Evolutionary conservation across 2,113 vertebrate genomes (phyloP).

Genomic region (Glaucomys volans): DNA sequence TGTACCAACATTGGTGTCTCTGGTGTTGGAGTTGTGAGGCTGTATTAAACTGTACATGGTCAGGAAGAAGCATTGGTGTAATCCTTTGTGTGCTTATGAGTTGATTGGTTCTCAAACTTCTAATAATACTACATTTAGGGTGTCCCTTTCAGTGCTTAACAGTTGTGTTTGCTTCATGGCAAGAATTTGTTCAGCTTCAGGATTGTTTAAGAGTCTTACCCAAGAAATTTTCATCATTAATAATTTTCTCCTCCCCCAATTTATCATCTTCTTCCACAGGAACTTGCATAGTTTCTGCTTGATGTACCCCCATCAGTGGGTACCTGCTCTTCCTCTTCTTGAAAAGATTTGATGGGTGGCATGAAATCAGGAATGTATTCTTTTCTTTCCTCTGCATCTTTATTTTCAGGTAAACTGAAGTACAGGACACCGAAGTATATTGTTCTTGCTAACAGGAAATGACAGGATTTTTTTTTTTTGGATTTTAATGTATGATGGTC

Average conservation of each 20-base stretch:
- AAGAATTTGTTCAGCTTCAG: conserved; percentile 93
- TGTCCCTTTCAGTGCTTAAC: conserved; percentile 88
- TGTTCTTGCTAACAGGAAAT: conserved; percentile 98
- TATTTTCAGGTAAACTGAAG: conserved; percentile 91
- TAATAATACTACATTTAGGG: conserved; percentile 91
- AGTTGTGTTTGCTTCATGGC: conserved; percentile 93
- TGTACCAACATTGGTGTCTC: conserved; percentile 91
- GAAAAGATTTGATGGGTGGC: conserved; percentile 89
- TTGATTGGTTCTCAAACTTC: conserved; percentile 97
- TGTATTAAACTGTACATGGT: conserved; percentile 90
- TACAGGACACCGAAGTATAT: conserved; percentile 93
- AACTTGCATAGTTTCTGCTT: conserved; percentile 98
- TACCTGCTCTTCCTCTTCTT: conserved; percentile 97
- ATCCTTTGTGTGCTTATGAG: conserved; percentile 96
- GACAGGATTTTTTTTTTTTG: conserved; percentile 95
- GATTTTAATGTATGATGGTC: too few species aligned
- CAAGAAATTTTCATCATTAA: conserved; percentile 97
- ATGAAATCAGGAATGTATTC: conserved; percentile 97
- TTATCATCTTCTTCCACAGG: conserved; percentile 95
- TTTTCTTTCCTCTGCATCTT: conserved; percentile 95
- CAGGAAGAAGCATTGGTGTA: conserved; percentile 92
- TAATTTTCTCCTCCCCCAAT: conserved; percentile 94
- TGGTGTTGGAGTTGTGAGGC: conserved; percentile 89
- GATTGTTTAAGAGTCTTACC: conserved; percentile 93
- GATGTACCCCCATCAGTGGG: conserved; percentile 97